Conservation (phyloP, 2,888 invertebrate species). For the Endomychus coccineus region DNA sequence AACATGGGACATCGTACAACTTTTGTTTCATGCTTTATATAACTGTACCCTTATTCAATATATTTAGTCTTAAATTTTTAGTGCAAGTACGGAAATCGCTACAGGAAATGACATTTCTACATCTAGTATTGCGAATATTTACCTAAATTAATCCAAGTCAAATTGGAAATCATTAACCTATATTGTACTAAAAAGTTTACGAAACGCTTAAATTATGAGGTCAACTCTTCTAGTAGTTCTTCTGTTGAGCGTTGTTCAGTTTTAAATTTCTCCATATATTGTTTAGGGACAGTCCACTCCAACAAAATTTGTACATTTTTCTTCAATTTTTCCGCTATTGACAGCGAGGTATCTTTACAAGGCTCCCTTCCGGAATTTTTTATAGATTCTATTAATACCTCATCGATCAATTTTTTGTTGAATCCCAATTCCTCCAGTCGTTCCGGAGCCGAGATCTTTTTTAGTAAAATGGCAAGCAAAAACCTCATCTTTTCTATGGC, state of each 20-base stretch:
- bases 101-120: no score
- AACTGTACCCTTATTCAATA: no score
- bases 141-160: no score
- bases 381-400: slow-evolving; percentile 70
- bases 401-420: slow-evolving; percentile 68
- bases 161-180: no score
- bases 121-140: no score
- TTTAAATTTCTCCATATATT: slow-evolving; percentile 68
- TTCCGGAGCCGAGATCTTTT: slow-evolving; percentile 75
- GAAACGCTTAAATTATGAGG: slow-evolving; percentile 48
- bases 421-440: slow-evolving; percentile 69
- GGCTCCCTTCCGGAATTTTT: slow-evolving; percentile 65
- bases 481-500: slow-evolving; percentile 68
- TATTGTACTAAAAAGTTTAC: no score
- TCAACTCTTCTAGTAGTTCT: slow-evolving; percentile 69
- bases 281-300: slow-evolving; percentile 72
- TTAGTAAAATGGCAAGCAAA: slow-evolving; percentile 70
- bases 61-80: no score
- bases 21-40: no score
- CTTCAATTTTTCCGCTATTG: slow-evolving; percentile 59
- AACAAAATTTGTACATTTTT: slow-evolving; percentile 70
- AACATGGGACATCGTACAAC: no score
- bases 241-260: slow-evolving; percentile 69
- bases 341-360: slow-evolving; percentile 50
- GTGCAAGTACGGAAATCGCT: no score